Base-by-base conservation (phyloP, 2,888 invertebrate genomes). In the Chrysotoxum bicinctum region DNA sequence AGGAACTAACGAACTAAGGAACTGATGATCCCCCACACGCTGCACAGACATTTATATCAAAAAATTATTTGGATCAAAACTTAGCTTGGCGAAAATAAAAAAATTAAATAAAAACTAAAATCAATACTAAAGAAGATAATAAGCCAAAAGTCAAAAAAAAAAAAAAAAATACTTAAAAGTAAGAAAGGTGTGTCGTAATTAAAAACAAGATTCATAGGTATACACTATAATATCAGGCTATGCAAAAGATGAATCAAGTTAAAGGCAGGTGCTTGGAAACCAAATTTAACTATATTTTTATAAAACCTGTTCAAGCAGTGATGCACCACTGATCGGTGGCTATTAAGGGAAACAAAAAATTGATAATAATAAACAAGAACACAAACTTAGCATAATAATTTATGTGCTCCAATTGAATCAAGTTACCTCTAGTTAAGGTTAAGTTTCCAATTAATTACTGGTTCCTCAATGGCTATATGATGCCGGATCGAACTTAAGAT, bases 11-110 rank as follows among this genome's bases (percentile, higher is more conserved):
- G 89, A 90, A 91, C 91, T 88, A 88, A 89, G 89, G 89, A 90
- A 91, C 91, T 91, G 91, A 91, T 91, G 90, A 88, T 90, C 89
- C 88, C 89, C 89, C 89, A 88, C 86, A 87, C 88, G 75, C 86
- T 75, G 83, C 88, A 88, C 88, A 88, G 84, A 89, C 89, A 90
- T 91, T 91, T 91, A 91, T 91, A 91, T 88, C 73, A 88, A 90
- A 89, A 88, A 83, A 21, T 43, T 23, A 56, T 60, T 23, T 66
- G 35, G 66, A 66, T 23, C 50, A 50, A 50, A 21, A 56, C 45
- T 37, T 43, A 6, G 26, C 9, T 12, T 48, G 1, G 43, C 26
- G 1, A 3, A 26, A 26, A 26, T 3, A 26, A 2, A 26, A 26
- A 26, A 2, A 54, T n/a, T n/a, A 54, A 68, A 35, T 10, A 26